phyloP scores from a whole-genome alignment of 2,797 vertebrate species.

The Chanos chanos region DNA sequence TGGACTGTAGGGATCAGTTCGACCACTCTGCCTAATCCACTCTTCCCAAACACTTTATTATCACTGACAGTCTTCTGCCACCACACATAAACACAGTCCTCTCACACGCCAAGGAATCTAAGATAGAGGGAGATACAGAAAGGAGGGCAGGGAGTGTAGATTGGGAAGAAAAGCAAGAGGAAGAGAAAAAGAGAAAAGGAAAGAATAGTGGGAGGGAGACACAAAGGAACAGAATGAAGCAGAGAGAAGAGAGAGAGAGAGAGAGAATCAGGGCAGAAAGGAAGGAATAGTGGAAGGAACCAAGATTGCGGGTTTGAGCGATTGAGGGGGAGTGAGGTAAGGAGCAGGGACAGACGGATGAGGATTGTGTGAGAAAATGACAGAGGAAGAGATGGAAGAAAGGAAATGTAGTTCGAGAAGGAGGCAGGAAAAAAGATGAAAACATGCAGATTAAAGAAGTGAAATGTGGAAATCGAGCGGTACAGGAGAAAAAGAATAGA shows the following conservation, averaged over 20 bases:
- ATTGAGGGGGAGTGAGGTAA: constrained; percentile 29
- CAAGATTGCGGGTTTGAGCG: constrained; percentile 38
- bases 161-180: not conserved
- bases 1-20: constrained; percentile 47
- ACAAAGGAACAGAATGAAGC: not conserved
- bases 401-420: too few species aligned
- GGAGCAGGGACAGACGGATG: too few species aligned
- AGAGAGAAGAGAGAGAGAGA: constrained; percentile 13
- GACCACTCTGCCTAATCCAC: constrained; percentile 31
- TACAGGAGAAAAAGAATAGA: not conserved
- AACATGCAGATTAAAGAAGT: not conserved
- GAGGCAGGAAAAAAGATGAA: not conserved
- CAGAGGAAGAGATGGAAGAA: too few species aligned
- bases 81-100: constrained; percentile 23
- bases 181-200: constrained; percentile 17
- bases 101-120: not conserved
- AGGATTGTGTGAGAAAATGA: too few species aligned
- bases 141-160: not conserved
- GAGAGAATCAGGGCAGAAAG: constrained; percentile 38
- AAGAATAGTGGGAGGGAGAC: too few species aligned
- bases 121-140: not conserved
- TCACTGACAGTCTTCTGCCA: constrained; percentile 22
- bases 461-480: not conserved
- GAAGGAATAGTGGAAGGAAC: constrained; percentile 11
- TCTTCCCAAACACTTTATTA: constrained; percentile 35